Conservation (phyloP, 2,888 invertebrate genomes). For the Aleiodes alternator region DNA sequence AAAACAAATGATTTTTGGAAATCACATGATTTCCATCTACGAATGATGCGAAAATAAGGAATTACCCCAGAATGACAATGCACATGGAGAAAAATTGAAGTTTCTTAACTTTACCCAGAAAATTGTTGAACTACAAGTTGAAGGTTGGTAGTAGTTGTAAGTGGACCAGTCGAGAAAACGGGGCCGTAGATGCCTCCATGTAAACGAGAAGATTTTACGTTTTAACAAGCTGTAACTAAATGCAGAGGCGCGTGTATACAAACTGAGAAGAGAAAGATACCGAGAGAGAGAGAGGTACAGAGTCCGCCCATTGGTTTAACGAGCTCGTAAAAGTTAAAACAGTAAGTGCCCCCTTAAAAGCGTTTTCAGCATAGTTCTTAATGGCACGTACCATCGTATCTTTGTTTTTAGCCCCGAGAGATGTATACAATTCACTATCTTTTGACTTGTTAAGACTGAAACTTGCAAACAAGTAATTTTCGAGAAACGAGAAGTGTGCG, state of each 20-base stretch:
- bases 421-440: conserved; percentile 21
- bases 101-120: neutral
- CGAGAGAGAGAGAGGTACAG: conserved; percentile 41
- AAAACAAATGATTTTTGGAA: neutral
- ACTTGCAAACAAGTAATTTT: neutral
- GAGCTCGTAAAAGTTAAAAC: conserved; percentile 67
- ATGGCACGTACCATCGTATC: conserved; percentile 50
- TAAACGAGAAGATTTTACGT: conserved; percentile 62
- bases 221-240: conserved; percentile 63
- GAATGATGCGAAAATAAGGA: neutral
- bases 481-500: too few species aligned
- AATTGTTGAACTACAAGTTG: conserved; percentile 5
- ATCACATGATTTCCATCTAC: neutral
- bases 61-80: neutral
- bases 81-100: neutral
- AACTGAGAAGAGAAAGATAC: neutral
- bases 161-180: conserved; percentile 1
- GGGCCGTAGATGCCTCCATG: conserved; percentile 47
- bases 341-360: conserved; percentile 60
- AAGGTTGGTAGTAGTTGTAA: neutral
- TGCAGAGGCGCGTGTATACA: conserved; percentile 54
- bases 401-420: conserved; percentile 34
- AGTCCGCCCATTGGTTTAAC: conserved; percentile 63
- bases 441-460: conserved; percentile 19
- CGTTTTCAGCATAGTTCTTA: conserved; percentile 53